Evolutionary conservation across 2,797 vertebrate genomes (phyloP).

Genomic region (Manis pentadactyla): DNA sequence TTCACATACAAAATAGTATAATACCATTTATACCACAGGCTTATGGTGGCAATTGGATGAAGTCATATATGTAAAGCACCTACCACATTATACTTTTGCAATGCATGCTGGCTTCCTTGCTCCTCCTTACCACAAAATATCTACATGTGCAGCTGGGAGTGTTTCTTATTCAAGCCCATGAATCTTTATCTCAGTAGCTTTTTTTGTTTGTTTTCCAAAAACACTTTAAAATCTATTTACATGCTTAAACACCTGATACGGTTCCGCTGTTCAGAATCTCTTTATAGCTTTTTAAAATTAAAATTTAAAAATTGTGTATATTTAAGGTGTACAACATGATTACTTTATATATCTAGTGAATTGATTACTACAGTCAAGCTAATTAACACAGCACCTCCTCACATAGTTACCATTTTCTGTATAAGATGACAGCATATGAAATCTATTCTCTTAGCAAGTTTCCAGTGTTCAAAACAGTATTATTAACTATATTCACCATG

Average conservation of each 20-base stretch:
- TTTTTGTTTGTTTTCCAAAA: not conserved
- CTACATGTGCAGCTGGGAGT: not conserved
- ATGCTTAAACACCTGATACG: not conserved
- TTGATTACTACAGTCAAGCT: not conserved
- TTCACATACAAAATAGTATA: not conserved
- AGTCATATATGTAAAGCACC: not conserved
- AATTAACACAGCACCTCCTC: not conserved
- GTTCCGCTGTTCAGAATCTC: not conserved
- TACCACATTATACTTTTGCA: not conserved
- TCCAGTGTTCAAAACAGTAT: not conserved
- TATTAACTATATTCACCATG: not conserved
- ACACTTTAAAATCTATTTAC: not conserved
- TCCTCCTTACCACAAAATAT: not conserved
- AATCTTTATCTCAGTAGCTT: not conserved
- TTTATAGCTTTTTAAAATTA: not conserved
- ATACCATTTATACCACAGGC: not conserved
- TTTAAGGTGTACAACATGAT: not conserved
- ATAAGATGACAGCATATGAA: not conserved
- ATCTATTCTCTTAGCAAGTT: not conserved
- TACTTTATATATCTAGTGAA: not conserved
- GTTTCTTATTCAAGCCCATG: not conserved
- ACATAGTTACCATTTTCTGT: not conserved
- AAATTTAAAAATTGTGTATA: not conserved
- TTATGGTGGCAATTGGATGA: not conserved
- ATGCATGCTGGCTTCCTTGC: not conserved